Base-by-base conservation (phyloP, 2,888 invertebrate genomes). In the Incurvaria masculella region DNA sequence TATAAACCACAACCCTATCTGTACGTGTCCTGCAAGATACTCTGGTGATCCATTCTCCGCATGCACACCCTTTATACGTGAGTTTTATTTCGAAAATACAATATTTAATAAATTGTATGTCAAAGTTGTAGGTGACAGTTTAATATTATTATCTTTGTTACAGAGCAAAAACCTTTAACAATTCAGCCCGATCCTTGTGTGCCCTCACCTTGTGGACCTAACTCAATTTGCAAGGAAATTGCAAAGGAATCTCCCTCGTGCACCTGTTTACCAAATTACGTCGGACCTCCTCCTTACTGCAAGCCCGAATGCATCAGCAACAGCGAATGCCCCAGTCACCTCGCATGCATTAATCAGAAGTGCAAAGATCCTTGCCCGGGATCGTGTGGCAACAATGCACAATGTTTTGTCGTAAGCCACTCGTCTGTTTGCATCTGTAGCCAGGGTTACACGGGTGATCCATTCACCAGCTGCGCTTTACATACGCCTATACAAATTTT, bases 181-280 rank as follows among this genome's bases (percentile, higher is more conserved):
- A 11, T 33, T 83, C 84, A 63, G 48, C 57, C 65, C 46, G 84
- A 89, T 59, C 88, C 89, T 4, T 91, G 91, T 60, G 80, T 80
- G 55, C 89, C 90, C 42, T 87, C 88, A 45, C 91, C 91, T 1
- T 92, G 92, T 63, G 92, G 91, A 16, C 85, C 89, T 0, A 88
- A 88, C 61, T 82, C 90, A 2, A 81, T 88, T 61, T 91, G 91
- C 59, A 81, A 82, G 61, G 80, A 85, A 51, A 67, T 82, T 16
- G n/a, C n/a, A n/a, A 85, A 86, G 52, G 85, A 83, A 51, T 81
- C 80, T 27, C 88, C 89, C 1, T 86, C 89, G 1, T 92, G 91
- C 60, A 85, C 85, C 20, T 92, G 92, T 59, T 68, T 87, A 51
- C 80, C 84, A 39, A 83, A 83, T 58, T 88, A 82, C 57, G 79